Base-by-base conservation (phyloP, 2,113 vertebrate genomes). In the Zeus faber region DNA sequence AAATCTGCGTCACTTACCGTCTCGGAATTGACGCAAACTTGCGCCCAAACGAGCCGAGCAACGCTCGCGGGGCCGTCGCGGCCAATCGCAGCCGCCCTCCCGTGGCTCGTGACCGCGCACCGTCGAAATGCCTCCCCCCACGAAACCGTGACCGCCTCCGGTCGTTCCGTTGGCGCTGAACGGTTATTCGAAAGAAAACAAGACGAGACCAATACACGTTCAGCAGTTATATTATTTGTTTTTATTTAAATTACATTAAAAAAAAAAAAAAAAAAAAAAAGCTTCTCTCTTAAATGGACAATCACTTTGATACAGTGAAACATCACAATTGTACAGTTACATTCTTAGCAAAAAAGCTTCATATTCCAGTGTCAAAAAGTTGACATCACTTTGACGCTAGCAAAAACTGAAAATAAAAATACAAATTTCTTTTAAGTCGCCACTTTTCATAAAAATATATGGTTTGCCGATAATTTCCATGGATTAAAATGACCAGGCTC, bases 201-300 rank as follows among this genome's bases (percentile, higher is more conserved):
- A n/a, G n/a, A n/a, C n/a, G n/a, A n/a, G n/a, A n/a, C n/a, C n/a
- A n/a, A n/a, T n/a, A n/a, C n/a, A n/a, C n/a, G n/a, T n/a, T n/a
- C n/a, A n/a, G n/a, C n/a, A n/a, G n/a, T n/a, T n/a, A n/a, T n/a
- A n/a, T n/a, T n/a, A n/a, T n/a, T n/a, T n/a, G n/a, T n/a, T n/a
- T n/a, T n/a, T n/a, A n/a, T n/a, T n/a, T n/a, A n/a, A n/a, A n/a
- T n/a, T n/a, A n/a, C n/a, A n/a, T n/a, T n/a, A n/a, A n/a, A n/a
- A n/a, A n/a, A n/a, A n/a, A n/a, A n/a, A n/a, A n/a, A n/a, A n/a
- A n/a, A n/a, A n/a, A n/a, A n/a, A n/a, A 35, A 21, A 2, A 20
- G 52, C 80, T 83, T 70, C 75, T 82, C 73, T 67, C 21, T 69
- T 13, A 62, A 26, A 20, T 56, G 61, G 17, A 58, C 20, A 10